These are phyloP conservation scores for Enoplosus armatus DNA, from an alignment of 2,797 vertebrate genomes.

Conservation along the genomic window DNA sequence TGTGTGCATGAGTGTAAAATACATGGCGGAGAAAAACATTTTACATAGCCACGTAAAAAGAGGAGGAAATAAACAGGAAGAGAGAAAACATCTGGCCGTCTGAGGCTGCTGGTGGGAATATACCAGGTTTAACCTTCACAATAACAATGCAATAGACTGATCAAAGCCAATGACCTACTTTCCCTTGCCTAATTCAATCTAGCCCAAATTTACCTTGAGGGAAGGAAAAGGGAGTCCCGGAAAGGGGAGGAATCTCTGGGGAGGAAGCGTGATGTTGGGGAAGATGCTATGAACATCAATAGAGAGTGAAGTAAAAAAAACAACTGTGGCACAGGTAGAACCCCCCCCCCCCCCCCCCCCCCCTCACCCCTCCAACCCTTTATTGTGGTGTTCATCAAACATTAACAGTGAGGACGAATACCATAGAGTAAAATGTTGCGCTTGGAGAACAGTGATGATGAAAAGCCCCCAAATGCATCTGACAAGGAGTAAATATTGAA, in stretches of 20 bases:
- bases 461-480: conserved; percentile 84
- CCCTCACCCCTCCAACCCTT: conserved; percentile 35
- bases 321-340: conserved; percentile 65
- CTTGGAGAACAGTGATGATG: conserved; percentile 80
- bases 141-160: conserved; percentile 67
- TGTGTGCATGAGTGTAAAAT: conserved; percentile 16
- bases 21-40: conserved; percentile 5
- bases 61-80: conserved; percentile 31
- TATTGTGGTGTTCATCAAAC: conserved; percentile 81
- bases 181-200: conserved; percentile 73
- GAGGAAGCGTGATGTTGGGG: conserved; percentile 54
- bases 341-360: not conserved
- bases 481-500: conserved; percentile 88
- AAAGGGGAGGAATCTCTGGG: conserved; percentile 57
- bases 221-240: conserved; percentile 57
- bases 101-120: conserved; percentile 44
- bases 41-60: conserved; percentile 20
- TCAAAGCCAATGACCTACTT: conserved; percentile 83
- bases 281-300: conserved; percentile 65
- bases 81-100: conserved; percentile 6
- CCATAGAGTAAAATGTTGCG: conserved; percentile 68
- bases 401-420: conserved; percentile 75
- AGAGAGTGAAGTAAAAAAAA: conserved; percentile 47
- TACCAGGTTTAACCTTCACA: conserved; percentile 69
- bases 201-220: conserved; percentile 75